Conservation (phyloP, 2,113 vertebrate genomes). For the Sphaerodactylus townsendi region DNA sequence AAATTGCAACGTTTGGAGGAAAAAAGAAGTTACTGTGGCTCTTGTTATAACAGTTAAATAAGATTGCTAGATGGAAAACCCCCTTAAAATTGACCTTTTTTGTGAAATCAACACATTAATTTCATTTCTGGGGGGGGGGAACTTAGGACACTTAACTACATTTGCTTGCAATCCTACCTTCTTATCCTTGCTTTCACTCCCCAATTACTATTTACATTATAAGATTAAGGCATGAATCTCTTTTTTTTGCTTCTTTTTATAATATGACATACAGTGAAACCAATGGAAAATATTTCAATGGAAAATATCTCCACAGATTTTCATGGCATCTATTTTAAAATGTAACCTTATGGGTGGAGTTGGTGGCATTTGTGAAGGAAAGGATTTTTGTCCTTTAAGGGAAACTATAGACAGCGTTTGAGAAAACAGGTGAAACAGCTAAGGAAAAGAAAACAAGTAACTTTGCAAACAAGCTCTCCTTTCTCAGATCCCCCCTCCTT, state of each 20-base stretch:
- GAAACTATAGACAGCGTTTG: too few relatives aligned
- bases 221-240: background rate
- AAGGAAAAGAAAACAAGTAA: too few relatives aligned
- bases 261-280: background rate
- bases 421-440: too few relatives aligned
- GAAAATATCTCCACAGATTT: background rate
- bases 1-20: background rate
- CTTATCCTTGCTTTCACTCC: background rate
- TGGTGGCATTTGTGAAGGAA: too few relatives aligned
- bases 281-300: background rate
- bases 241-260: background rate
- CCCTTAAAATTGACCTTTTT: background rate
- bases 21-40: background rate
- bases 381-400: too few relatives aligned
- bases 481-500: too few relatives aligned
- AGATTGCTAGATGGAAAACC: background rate
- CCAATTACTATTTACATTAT: background rate
- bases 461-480: too few relatives aligned
- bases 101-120: background rate
- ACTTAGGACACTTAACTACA: too few relatives aligned
- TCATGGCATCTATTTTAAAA: background rate
- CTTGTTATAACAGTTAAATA: background rate
- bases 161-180: background rate
- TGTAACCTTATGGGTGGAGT: too few relatives aligned
- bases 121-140: too few relatives aligned